Evolutionary conservation across 2,888 invertebrate species (phyloP).

Genomic region (Monochamus alternatus): DNA sequence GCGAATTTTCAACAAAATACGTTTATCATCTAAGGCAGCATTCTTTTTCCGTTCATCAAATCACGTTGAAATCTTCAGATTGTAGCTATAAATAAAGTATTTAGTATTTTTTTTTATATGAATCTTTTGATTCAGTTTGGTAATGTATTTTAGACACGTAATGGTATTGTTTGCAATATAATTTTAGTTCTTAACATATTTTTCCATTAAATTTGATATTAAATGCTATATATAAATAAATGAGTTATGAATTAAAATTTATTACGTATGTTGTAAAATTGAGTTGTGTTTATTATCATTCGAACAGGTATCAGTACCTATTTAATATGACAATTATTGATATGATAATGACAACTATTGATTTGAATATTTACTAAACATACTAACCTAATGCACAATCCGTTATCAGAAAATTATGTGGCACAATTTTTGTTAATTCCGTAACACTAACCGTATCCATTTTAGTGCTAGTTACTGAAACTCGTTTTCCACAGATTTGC

Average conservation of each 20-base stretch:
- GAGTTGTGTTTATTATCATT: too few species aligned
- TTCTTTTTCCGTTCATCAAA: slow-evolving; percentile 34
- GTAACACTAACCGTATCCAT: background rate
- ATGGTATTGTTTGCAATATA: too few species aligned
- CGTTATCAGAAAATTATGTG: background rate
- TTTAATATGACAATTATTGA: background rate
- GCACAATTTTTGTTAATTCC: background rate
- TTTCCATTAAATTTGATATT: too few species aligned
- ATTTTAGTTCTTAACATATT: too few species aligned
- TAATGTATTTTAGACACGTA: too few species aligned
- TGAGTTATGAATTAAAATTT: too few species aligned
- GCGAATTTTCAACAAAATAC: slow-evolving; percentile 65
- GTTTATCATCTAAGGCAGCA: slow-evolving; percentile 51
- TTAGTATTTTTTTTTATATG: too few species aligned
- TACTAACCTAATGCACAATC: slow-evolving; percentile 3
- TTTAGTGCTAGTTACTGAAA: background rate
- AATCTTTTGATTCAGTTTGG: too few species aligned
- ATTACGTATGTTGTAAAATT: too few species aligned
- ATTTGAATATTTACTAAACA: background rate
- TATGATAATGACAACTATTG: background rate
- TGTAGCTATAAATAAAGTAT: slow-evolving; percentile 15
- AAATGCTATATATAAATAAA: too few species aligned
- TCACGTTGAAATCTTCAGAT: slow-evolving; percentile 21
- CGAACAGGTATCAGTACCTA: too few species aligned
- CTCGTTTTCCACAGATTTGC: slow-evolving; percentile 22